These are phyloP conservation scores for Leptinotarsa tumamoca DNA, from an alignment of 2,888 invertebrate genomes.

Conservation along the genomic window DNA sequence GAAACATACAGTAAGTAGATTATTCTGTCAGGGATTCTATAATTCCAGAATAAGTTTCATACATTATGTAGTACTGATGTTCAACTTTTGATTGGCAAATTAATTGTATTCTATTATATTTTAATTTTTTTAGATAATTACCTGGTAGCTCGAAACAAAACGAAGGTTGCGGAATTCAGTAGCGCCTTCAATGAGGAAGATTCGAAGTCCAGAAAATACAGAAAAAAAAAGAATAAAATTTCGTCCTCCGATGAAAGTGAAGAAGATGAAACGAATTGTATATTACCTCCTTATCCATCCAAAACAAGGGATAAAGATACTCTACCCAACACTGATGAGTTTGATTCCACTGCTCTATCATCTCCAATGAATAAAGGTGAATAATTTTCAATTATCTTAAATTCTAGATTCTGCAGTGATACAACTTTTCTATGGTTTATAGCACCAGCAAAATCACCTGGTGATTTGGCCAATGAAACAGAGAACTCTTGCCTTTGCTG, in stretches of 20 bases:
- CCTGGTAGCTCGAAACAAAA: constrained; percentile 13
- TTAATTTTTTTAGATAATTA: constrained; percentile 18
- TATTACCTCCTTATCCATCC: constrained; percentile 11
- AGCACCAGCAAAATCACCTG: too few species aligned
- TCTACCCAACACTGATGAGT: neutral
- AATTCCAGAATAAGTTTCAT: neutral
- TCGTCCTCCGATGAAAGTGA: constrained; percentile 8
- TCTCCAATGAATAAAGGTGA: constrained; percentile 1
- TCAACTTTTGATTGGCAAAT: neutral
- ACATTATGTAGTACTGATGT: neutral
- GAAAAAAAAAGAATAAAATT: neutral
- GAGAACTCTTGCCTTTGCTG: too few species aligned
- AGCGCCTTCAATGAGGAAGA: constrained; percentile 15
- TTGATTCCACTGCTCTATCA: neutral
- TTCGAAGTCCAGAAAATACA: neutral
- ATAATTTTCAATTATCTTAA: neutral
- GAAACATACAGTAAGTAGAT: neutral
- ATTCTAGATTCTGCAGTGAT: neutral
- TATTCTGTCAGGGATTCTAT: constrained; percentile 8
- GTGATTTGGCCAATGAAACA: too few species aligned
- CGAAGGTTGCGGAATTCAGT: constrained; percentile 7
- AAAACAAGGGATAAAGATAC: constrained; percentile 3
- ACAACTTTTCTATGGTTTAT: too few species aligned
- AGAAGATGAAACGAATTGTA: neutral
- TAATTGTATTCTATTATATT: neutral